Conservation (phyloP, 2,113 vertebrate species). For the Eulacestoma nigropectus region DNA sequence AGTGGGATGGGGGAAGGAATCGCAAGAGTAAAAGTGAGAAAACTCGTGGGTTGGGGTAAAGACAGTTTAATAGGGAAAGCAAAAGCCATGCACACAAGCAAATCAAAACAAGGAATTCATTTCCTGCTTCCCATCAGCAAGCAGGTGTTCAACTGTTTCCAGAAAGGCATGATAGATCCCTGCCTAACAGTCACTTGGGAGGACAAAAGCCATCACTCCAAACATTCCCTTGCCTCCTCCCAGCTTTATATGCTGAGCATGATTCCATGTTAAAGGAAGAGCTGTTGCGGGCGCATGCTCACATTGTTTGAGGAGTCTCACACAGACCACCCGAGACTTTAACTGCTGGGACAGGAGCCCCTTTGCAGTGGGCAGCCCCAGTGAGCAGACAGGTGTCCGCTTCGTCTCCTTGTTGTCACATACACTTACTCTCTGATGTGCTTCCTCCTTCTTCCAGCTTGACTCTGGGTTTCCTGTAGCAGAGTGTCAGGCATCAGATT, state of each 20-base stretch:
- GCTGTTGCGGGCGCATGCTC: background rate
- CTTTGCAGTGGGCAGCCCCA: background rate
- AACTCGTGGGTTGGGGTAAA: background rate
- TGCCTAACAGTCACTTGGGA: background rate
- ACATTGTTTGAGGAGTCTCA: accelerated
- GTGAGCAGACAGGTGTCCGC: background rate
- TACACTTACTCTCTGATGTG: background rate
- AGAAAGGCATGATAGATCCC: no score
- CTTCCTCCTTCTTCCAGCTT: background rate
- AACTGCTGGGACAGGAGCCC: background rate
- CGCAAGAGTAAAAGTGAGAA: background rate
- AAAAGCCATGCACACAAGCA: background rate
- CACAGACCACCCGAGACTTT: background rate
- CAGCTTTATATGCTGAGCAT: background rate
- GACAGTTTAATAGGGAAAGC: background rate
- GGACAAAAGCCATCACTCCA: background rate
- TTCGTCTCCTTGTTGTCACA: background rate
- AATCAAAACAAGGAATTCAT: background rate
- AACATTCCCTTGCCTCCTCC: background rate
- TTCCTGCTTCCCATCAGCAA: background rate
- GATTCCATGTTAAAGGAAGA: background rate
- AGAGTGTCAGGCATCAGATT: background rate
- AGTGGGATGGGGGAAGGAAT: background rate
- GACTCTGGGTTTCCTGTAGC: background rate
- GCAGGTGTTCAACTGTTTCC: background rate